Evolutionary conservation across 2,888 invertebrate genomes (phyloP), one percentile per base, ranked within the genome.

Genomic region (Drosophila rellima): DNA sequence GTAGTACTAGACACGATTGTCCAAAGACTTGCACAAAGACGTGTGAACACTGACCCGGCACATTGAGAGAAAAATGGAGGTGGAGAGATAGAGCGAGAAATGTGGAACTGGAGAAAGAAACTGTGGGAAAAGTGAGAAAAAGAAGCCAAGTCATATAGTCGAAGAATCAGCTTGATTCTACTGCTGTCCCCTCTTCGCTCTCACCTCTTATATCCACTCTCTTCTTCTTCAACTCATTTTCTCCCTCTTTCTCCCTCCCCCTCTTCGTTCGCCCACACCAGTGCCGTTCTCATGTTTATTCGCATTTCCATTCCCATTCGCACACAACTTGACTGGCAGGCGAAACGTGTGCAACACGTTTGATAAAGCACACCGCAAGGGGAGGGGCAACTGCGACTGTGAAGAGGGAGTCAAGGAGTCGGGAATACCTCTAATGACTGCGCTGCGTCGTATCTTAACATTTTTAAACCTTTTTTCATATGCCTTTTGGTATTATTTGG

Each of bases 331-430:
- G 77, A 76, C 73, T 70, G 78, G 70, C 79, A 79, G 78, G 39
- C 57, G 70, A 59, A 78, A 86, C 83, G 82, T 83, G 82, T 86
- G 82, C 82, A 83, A 86, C 82, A 83, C 82, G 82, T 83, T 83
- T 81, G 35, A 56, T 70, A 35, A 59, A 44, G 59, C 65, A 65
- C 8, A 26, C 33, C 60, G 51, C 23, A 31, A 45, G 31, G n/a
- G 44, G 35, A 23, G 15, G 3, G 26, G 13, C 1, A 13, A n/a
- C 50, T 23, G 17, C 17, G 4, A 13, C 11, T 10, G 11, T 17
- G 11, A 8, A 17, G 44, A 20, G 7, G 2, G 10, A 26, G 15
- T 8, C 18, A 20, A 26, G 1, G 8, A 29, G 13, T 3, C 4
- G 39, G 31, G 45, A 39, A 61, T 35, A 44, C 35, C 62, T 77